Evolutionary conservation across 2,888 invertebrate genomes (phyloP).

Genomic region (Xanthia togata): DNA sequence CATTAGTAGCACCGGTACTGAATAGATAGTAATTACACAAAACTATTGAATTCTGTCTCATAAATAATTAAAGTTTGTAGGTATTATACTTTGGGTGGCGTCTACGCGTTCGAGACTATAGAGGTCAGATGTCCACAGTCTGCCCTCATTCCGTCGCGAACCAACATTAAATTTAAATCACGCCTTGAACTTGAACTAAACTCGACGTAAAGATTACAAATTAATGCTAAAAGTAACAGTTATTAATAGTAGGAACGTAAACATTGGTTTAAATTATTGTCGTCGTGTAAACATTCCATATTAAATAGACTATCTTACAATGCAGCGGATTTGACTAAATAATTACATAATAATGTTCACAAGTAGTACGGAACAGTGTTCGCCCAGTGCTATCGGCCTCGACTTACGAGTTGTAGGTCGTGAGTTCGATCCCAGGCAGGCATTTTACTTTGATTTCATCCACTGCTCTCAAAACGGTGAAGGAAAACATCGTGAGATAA

Average conservation of each 20-base stretch:
- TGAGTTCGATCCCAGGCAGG: too few relatives aligned
- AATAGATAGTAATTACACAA: constrained; percentile 21
- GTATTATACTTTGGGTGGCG: constrained; percentile 26
- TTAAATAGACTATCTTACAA: constrained; percentile 13
- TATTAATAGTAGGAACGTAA: constrained; percentile 29
- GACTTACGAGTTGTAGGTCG: too few relatives aligned
- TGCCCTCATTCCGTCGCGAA: constrained; percentile 59
- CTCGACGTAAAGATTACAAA: constrained; percentile 38
- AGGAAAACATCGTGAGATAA: too few relatives aligned
- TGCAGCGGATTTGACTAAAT: constrained; percentile 9
- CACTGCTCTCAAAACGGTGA: too few relatives aligned
- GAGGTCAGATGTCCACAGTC: constrained; percentile 55
- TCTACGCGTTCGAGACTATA: constrained; percentile 39
- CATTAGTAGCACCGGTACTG: constrained; percentile 17
- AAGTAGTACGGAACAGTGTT: too few relatives aligned
- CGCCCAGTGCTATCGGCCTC: too few relatives aligned
- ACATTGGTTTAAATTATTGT: constrained; percentile 8
- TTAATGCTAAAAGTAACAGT: constrained; percentile 21
- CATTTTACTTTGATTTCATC: too few relatives aligned
- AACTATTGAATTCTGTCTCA: constrained; percentile 36
- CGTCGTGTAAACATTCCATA: constrained; percentile 21
- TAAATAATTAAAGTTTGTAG: constrained; percentile 26
- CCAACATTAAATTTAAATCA: constrained; percentile 56
- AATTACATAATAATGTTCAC: neutral
- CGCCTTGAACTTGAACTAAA: constrained; percentile 65